A percentile compares a stretch with the other conserved stretches of the same genome.
Evolutionary conservation across 2,797 vertebrate genomes (phyloP).

Genomic region (Meriones psammophilus): DNA sequence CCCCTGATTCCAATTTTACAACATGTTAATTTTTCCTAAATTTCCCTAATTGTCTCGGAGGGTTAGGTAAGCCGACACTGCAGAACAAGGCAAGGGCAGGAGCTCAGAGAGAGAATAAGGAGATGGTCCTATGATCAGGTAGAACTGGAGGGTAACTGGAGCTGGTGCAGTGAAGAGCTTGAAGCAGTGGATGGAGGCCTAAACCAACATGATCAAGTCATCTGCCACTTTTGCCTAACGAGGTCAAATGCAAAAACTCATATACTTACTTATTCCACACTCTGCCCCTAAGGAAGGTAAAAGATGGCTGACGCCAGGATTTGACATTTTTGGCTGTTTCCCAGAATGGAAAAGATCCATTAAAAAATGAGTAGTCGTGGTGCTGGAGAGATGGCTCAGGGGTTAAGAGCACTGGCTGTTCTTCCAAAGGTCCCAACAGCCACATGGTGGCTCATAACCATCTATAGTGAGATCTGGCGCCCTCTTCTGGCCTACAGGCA

Average conservation of each 20-base stretch:
- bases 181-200: background rate
- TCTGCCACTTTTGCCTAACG: conserved; percentile 21
- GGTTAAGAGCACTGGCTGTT: too few species aligned
- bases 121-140: background rate
- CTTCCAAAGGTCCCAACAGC: too few species aligned
- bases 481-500: too few species aligned
- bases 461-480: too few species aligned
- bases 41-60: conserved; percentile 20
- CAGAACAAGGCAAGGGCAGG: background rate
- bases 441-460: too few species aligned
- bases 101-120: background rate
- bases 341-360: background rate
- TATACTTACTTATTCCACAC: conserved; percentile 9
- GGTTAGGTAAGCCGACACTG: background rate
- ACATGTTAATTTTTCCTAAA: background rate
- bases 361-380: background rate
- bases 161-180: background rate
- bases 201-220: background rate
- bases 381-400: too few species aligned
- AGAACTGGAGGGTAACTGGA: background rate
- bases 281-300: background rate
- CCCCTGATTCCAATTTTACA: background rate
- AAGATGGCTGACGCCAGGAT: background rate
- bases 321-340: background rate
- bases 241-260: background rate